phyloP scores from a whole-genome alignment of 2,888 invertebrate species.

The Dichetophora obliterata region DNA sequence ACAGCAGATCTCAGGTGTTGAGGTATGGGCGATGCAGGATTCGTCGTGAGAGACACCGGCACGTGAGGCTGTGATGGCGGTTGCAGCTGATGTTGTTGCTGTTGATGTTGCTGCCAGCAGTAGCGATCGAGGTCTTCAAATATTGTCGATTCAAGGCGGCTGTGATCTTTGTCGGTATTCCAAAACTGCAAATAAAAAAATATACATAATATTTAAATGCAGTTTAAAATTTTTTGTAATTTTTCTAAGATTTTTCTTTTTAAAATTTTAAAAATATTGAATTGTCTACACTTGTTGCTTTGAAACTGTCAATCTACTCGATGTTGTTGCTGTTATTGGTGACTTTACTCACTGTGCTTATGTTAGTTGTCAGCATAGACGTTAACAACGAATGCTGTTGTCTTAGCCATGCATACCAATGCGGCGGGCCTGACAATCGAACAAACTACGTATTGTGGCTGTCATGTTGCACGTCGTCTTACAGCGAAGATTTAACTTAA shows the following conservation, averaged over 20 bases:
- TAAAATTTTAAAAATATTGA: background rate
- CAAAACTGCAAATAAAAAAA: conserved; percentile 62
- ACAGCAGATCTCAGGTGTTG: conserved; percentile 42
- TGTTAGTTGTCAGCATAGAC: conserved; percentile 2
- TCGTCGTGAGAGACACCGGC: conserved; percentile 44
- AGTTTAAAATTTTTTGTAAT: background rate
- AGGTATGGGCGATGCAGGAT: conserved; percentile 46
- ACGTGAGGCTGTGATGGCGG: conserved; percentile 67
- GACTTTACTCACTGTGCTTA: background rate
- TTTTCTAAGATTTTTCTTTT: background rate
- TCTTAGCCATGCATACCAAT: conserved; percentile 17
- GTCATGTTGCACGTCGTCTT: conserved; percentile 52
- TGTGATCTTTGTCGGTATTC: conserved; percentile 74
- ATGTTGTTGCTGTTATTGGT: conserved; percentile 13
- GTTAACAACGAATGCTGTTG: background rate
- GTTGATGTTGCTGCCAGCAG: conserved; percentile 82
- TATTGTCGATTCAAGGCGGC: conserved; percentile 80
- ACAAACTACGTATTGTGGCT: conserved; percentile 45
- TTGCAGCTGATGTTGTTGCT: conserved; percentile 66
- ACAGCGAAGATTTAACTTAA: conserved; percentile 47
- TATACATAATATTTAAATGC: too few species aligned
- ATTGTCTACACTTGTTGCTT: background rate
- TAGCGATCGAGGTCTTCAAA: conserved; percentile 88
- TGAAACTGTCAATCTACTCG: conserved; percentile 17
- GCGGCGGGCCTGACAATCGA: background rate